phyloP scores from a whole-genome alignment of 2,797 vertebrate species.

The Rhabdomys pumilio region DNA sequence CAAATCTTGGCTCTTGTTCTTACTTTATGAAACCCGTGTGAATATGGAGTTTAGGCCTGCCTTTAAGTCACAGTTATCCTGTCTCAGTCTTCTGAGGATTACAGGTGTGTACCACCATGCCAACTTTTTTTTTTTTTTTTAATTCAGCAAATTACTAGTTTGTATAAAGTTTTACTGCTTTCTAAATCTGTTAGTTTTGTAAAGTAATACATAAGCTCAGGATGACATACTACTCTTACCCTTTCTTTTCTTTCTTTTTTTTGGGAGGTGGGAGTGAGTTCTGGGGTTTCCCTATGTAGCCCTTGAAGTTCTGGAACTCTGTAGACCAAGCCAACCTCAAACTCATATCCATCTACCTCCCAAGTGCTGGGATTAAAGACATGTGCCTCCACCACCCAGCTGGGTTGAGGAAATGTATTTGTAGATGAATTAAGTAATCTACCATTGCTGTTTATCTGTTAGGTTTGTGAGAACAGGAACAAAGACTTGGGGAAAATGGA shows the following conservation, averaged over 20 bases:
- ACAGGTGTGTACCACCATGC: background rate
- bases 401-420: background rate
- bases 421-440: slow-evolving; percentile 3
- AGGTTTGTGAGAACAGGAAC: background rate
- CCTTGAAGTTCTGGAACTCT: background rate
- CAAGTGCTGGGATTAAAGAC: background rate
- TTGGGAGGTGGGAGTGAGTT: too few relatives aligned
- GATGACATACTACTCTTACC: background rate
- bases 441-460: background rate
- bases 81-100: background rate
- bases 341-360: background rate
- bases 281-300: too few relatives aligned
- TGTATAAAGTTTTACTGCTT: slow-evolving; percentile 48
- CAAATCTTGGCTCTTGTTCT: background rate
- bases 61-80: background rate
- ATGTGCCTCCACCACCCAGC: background rate
- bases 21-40: background rate
- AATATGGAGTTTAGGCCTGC: background rate
- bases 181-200: slow-evolving; percentile 54
- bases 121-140: background rate
- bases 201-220: background rate
- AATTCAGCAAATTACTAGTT: slow-evolving; percentile 46
- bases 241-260: background rate
- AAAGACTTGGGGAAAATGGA: slow-evolving; percentile 33
- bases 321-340: background rate